These are phyloP conservation scores for Geotrupes spiniger DNA, from an alignment of 2,888 invertebrate genomes.

Conservation along the genomic window DNA sequence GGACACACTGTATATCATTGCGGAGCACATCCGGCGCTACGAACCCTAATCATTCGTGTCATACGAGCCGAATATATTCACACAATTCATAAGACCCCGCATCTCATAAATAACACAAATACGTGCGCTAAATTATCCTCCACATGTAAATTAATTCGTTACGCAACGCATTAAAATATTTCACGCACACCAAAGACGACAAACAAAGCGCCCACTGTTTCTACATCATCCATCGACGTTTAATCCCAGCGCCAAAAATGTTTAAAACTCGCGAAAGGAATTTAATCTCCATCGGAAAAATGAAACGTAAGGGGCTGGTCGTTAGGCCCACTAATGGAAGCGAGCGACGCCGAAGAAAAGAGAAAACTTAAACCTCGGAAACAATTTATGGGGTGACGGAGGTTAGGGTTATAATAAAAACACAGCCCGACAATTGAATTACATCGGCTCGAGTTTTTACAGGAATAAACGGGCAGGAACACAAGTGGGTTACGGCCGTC, in stretches of 20 bases:
- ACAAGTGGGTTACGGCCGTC: conserved; percentile 7
- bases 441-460: conserved; percentile 11
- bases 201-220: not conserved
- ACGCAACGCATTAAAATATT: not conserved
- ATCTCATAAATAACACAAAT: not conserved
- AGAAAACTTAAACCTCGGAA: conserved; percentile 15
- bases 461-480: conserved; percentile 11
- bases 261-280: no score
- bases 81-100: no score
- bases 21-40: no score
- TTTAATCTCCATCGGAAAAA: no score
- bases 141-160: not conserved
- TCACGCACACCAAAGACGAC: not conserved
- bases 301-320: not conserved
- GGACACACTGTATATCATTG: no score
- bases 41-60: no score
- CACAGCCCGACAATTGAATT: conserved; percentile 24
- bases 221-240: no score
- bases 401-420: conserved; percentile 30
- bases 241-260: no score
- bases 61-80: no score
- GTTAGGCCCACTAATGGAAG: conserved; percentile 11
- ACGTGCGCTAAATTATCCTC: not conserved
- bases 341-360: conserved; percentile 11
- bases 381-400: conserved; percentile 31